phyloP scores from a whole-genome alignment of 2,797 vertebrate species.

The Salmo trutta region DNA sequence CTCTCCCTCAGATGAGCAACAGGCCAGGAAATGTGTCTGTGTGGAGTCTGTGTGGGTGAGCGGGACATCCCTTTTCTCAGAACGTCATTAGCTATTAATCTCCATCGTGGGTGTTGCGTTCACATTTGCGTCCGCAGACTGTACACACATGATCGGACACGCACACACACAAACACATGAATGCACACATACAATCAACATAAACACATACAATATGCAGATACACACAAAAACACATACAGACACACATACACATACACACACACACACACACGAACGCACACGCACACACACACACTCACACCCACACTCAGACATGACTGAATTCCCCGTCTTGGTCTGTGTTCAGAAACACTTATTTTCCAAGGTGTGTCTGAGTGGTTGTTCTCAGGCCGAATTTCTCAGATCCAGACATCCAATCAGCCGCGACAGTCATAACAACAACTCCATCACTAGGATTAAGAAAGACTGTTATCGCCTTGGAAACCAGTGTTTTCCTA shows the following conservation, averaged over 20 bases:
- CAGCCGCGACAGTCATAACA: background rate
- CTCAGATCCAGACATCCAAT: slow-evolving; percentile 25
- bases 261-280: background rate
- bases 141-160: background rate
- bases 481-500: background rate
- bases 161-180: too few species aligned
- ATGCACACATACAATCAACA: too few species aligned
- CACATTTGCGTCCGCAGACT: slow-evolving; percentile 18
- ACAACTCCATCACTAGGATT: background rate
- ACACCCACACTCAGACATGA: slow-evolving; percentile 1
- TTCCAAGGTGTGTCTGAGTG: slow-evolving; percentile 53
- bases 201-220: too few species aligned
- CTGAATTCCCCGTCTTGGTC: background rate
- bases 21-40: slow-evolving; percentile 50
- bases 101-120: slow-evolving; percentile 37
- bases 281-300: background rate
- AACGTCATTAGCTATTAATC: slow-evolving; percentile 60
- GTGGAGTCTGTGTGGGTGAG: slow-evolving; percentile 12
- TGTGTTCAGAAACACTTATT: slow-evolving; percentile 36
- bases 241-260: background rate
- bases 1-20: slow-evolving; percentile 38
- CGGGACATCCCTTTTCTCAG: slow-evolving; percentile 57
- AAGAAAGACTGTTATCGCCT: background rate
- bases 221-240: background rate
- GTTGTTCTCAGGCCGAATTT: background rate